These are phyloP conservation scores for Caenorhabditis angaria DNA, from an alignment of 2,888 invertebrate genomes.

Conservation along the genomic window DNA sequence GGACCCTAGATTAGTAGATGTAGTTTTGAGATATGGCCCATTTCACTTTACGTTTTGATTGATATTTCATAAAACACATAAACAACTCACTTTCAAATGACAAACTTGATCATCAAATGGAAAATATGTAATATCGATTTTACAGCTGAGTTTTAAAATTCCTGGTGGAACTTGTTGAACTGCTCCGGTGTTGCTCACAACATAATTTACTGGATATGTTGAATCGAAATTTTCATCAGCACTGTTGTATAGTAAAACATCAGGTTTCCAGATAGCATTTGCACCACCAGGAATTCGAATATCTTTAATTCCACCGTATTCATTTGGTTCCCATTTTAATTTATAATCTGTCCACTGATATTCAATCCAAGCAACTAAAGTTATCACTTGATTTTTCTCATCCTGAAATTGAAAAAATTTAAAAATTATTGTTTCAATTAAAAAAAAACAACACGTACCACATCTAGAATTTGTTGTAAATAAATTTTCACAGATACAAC, in stretches of 20 bases:
- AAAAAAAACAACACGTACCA: constrained; percentile 35
- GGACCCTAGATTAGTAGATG: constrained; percentile 41
- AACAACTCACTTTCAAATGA: constrained; percentile 51
- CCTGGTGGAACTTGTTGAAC: constrained; percentile 90
- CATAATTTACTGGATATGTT: constrained; percentile 64
- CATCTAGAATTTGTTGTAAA: constrained; percentile 63
- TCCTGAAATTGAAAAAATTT: constrained; percentile 38
- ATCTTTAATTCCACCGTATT: constrained; percentile 62
- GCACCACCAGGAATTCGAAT: constrained; percentile 59
- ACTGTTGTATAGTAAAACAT: constrained; percentile 60
- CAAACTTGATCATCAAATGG: constrained; percentile 76
- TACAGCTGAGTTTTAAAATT: constrained; percentile 80
- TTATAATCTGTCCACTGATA: constrained; percentile 67
- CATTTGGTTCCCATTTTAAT: constrained; percentile 60
- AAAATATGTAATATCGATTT: constrained; percentile 93
- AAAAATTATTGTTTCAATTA: neutral
- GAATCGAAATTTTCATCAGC: constrained; percentile 65
- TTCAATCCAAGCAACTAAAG: constrained; percentile 63
- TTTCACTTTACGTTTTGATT: constrained; percentile 6
- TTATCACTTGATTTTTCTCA: constrained; percentile 65
- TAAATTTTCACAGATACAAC: constrained; percentile 61
- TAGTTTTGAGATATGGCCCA: constrained; percentile 41
- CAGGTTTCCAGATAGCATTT: constrained; percentile 62
- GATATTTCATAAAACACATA: neutral
- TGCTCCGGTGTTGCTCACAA: constrained; percentile 91